phyloP scores from a whole-genome alignment of 30 jellyfish, hydroid and myxozoan species.

The Cassiopea andromeda region DNA sequence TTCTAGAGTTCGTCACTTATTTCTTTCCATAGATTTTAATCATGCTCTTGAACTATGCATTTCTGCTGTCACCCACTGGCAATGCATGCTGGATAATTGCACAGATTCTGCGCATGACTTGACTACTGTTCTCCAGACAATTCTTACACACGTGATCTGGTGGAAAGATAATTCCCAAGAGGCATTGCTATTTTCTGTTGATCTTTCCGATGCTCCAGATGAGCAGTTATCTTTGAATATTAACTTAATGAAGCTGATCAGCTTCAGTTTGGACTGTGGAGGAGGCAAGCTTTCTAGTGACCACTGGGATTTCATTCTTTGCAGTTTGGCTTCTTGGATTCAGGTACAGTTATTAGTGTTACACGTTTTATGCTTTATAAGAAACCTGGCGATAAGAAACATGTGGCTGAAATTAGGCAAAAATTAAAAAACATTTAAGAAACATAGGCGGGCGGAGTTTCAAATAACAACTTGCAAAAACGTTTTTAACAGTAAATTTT shows the following conservation, averaged over 20 bases:
- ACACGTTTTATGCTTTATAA: neutral
- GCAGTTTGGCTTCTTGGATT: conserved; percentile 91
- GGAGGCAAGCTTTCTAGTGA: conserved; percentile 20
- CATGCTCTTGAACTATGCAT: conserved; percentile 45
- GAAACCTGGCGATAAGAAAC: neutral
- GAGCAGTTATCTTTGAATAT: conserved; percentile 45
- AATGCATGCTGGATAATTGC: conserved; percentile 23
- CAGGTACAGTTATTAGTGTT: conserved; percentile 53
- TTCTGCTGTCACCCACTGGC: conserved; percentile 62
- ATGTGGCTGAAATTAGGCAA: too few relatives aligned
- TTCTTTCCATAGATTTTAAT: conserved; percentile 28
- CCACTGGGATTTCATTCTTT: conserved; percentile 94
- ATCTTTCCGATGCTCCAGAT: conserved; percentile 43
- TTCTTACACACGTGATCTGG: conserved; percentile 23
- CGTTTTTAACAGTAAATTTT: too few relatives aligned
- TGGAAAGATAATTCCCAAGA: conserved; percentile 68
- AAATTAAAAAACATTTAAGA: too few relatives aligned
- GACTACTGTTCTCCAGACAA: conserved; percentile 10
- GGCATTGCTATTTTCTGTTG: conserved; percentile 29
- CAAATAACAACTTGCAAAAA: too few relatives aligned
- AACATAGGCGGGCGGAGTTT: too few relatives aligned
- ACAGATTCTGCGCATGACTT: conserved; percentile 42
- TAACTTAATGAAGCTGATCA: conserved; percentile 45
- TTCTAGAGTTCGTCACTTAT: neutral
- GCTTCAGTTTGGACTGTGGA: conserved; percentile 41